A percentile compares a stretch with the other conserved stretches of the same genome.
Conservation (phyloP, 2,113 vertebrate species). For the Odocoileus hemionus region DNA sequence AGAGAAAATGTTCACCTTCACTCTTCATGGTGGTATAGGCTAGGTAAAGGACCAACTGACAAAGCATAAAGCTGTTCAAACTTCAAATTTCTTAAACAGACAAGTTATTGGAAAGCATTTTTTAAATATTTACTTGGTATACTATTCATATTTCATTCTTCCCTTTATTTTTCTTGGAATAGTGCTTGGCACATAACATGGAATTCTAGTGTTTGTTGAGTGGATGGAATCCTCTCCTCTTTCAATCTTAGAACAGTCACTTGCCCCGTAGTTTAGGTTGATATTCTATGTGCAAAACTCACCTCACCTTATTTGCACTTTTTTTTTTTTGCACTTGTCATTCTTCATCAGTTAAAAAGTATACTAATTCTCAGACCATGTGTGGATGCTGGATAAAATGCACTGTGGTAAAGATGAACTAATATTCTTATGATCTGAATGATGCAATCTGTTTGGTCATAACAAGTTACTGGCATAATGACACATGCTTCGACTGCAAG, state of each 20-base stretch:
- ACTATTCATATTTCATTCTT: not conserved
- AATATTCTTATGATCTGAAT: not conserved
- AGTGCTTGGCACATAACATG: not conserved
- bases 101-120: not conserved
- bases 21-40: not conserved
- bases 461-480: not conserved
- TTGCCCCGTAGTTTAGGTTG: not conserved
- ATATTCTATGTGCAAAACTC: not conserved
- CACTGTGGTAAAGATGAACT: not conserved
- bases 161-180: not conserved
- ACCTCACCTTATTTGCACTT: not conserved
- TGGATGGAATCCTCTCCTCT: not conserved
- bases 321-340: too few species aligned
- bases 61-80: not conserved
- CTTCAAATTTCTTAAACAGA: not conserved
- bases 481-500: not conserved
- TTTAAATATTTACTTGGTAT: not conserved
- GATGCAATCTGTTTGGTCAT: not conserved
- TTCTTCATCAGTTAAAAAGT: not conserved
- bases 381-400: not conserved
- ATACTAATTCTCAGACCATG: not conserved
- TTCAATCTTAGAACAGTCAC: not conserved
- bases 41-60: not conserved
- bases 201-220: not conserved
- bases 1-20: not conserved